Percentiles rank a stretch among this genome's conserved stretches.
These are phyloP conservation scores for Pteropus alecto DNA, from an alignment of 2,113 vertebrate genomes.

Conservation along the genomic window DNA sequence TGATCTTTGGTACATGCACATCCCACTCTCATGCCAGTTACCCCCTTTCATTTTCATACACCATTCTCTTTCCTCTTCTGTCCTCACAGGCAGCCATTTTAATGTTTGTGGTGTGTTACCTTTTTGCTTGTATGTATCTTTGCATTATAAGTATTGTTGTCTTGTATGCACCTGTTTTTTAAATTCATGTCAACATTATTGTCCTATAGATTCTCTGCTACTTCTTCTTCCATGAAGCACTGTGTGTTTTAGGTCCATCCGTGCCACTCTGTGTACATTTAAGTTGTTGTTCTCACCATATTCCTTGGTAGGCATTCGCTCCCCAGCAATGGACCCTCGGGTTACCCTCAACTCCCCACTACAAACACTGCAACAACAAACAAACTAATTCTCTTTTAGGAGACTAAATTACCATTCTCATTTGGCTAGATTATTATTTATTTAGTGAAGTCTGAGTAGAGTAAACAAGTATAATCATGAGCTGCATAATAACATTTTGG, in stretches of 20 bases:
- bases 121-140: neutral
- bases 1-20: neutral
- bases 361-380: neutral
- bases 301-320: neutral
- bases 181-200: neutral
- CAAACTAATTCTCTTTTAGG: neutral
- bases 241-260: neutral
- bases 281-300: neutral
- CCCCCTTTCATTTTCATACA: neutral
- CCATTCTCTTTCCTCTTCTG: neutral
- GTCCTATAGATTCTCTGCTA: too few species aligned
- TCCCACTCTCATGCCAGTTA: neutral
- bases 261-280: neutral
- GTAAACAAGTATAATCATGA: neutral
- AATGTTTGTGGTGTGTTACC: neutral
- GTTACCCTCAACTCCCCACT: neutral
- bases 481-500: neutral
- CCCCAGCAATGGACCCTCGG: neutral
- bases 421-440: slow-evolving; percentile 32
- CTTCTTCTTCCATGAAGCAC: neutral
- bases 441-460: neutral
- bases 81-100: neutral
- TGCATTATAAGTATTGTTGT: neutral
- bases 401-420: neutral
- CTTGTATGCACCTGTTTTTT: neutral